Evolutionary conservation across 1,140 invertebrate genomes (phyloP), one percentile per base, ranked within the genome.

Genomic region (Brachionus manjavacas): DNA sequence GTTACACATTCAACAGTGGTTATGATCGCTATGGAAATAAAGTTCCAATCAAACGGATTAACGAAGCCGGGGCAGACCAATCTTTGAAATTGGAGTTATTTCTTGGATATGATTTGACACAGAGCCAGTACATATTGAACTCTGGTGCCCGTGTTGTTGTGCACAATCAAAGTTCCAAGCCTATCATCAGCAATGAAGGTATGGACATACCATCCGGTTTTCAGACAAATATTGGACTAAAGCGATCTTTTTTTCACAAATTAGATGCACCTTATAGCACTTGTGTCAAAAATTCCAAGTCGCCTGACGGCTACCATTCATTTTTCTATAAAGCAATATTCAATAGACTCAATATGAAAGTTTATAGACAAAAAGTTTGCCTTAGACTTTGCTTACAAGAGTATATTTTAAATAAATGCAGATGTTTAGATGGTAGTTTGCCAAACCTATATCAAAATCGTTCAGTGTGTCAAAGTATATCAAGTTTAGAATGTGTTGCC

Each of bases 1-100:
- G 85, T 35, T 83, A 55, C n/a, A 85, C 84, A 20, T 83, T 85
- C 35, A 85, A 85, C 64, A 85, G 84, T 81, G 85, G 85, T 28
- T 41, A 43, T 12, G 84, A 85, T n/a, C 9, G 49, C n/a, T 9
- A 52, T 3, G 49, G 43, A n/a, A 79, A 79, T 25, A 23, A 79
- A 39, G 79, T 81, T 20, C 79, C 79, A 28, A 46, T 81, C 12
- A 81, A 68, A 35, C 23, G 60, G 46, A 81, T 81, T 23, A 81
- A 68, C 39, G 79, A 60, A 16, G 79, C 79, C 20, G 79, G 79
- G 2, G 60, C 79, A 14, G 79, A 81, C 31, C 79, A 68, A 81
- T 43, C 35, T 43, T 68, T 81, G 25, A 81, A 81, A 25, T 39
- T 81, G 20, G 79, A 81, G 25, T 11, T 81, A 4, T 81, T 81